Evolutionary conservation across 2,888 invertebrate genomes (phyloP), one percentile per base, ranked within the genome.

Genomic region (Allacma fusca): DNA sequence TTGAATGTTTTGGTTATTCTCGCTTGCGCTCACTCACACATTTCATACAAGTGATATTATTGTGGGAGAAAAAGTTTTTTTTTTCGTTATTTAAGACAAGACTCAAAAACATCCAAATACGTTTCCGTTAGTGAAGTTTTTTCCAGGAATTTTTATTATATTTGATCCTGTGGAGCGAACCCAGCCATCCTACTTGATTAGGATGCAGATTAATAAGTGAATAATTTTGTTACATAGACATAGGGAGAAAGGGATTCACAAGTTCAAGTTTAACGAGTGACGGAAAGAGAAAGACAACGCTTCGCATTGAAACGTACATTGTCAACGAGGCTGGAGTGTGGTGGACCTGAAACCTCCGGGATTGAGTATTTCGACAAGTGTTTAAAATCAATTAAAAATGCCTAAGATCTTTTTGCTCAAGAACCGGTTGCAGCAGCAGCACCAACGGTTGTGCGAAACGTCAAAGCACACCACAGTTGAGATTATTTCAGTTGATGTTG

Each of bases 331-430:
- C 50, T 16, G 50, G 50, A 50, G 19, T 5, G 50, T 50, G 16
- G 50, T 50, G 50, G 50, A 50, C 50, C n/a, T 50, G 5, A 19
- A 50, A 50, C 50, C 50, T 50, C 50, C 50, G 50, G 50, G 1
- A 12, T 50, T 50, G 50, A 50, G 2, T 9, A 50, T 12, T 34
- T 34, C 9, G 34, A 7, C 34, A 34, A 34, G 34, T 19, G 50
- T 50, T 50, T 5, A 44, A 76, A 59, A 73, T 23, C 21, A 21
- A 28, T 13, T 7, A 44, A 88, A 86, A 85, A 95, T 95, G 95
- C 95, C 95, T 90, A 95, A 95, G 90, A 95, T 95, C 88, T 95
- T 95, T 89, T 88, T 94, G 85, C 94, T 95, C 86, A 95, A 95
- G 89, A 93, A 95, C 88, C 91, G 95, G 87, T 90, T 95, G 89